phyloP scores from a whole-genome alignment of 37 sponge, comb jelly and placozoan species.

The Ianthella basta region DNA sequence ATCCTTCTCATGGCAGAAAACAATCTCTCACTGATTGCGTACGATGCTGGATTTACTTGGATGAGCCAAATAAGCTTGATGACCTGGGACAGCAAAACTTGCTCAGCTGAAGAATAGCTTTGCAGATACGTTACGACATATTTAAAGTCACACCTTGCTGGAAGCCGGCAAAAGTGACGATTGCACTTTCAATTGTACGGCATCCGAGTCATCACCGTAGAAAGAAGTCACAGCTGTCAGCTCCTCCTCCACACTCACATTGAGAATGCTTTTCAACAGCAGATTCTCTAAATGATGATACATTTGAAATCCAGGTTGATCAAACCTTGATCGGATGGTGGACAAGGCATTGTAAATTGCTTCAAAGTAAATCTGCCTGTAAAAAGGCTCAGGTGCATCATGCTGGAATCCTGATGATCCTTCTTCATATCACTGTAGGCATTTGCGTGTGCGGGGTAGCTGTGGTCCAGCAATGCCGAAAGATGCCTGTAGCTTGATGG shows the following conservation, averaged over 20 bases:
- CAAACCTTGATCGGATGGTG: constrained; percentile 9
- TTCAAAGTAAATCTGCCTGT: constrained; percentile 26
- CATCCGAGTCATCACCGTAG: constrained; percentile 23
- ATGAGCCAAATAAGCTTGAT: not conserved
- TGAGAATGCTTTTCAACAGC: constrained; percentile 7
- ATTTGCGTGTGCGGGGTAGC: constrained; percentile 18
- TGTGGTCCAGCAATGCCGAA: not conserved
- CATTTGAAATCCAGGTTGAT: constrained; percentile 17
- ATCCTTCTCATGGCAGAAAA: constrained; percentile 11
- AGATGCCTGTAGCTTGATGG: not conserved
- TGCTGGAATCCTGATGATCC: not conserved
- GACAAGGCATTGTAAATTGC: not conserved
- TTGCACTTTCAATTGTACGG: constrained; percentile 9
- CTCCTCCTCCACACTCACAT: not conserved
- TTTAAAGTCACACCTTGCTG: not conserved
- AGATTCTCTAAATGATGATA: constrained; percentile 23
- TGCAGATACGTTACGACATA: not conserved
- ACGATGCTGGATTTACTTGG: not conserved
- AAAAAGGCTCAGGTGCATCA: not conserved
- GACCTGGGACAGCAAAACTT: not conserved
- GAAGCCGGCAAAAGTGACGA: constrained; percentile 13
- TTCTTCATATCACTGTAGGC: constrained; percentile 1
- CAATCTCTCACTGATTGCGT: constrained; percentile 19
- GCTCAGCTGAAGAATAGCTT: constrained; percentile 16
- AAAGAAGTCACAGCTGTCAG: not conserved